Evolutionary conservation across 2,888 invertebrate species (phyloP), one percentile per base, ranked within the genome.

Genomic region (Phanerotoma sp.): DNA sequence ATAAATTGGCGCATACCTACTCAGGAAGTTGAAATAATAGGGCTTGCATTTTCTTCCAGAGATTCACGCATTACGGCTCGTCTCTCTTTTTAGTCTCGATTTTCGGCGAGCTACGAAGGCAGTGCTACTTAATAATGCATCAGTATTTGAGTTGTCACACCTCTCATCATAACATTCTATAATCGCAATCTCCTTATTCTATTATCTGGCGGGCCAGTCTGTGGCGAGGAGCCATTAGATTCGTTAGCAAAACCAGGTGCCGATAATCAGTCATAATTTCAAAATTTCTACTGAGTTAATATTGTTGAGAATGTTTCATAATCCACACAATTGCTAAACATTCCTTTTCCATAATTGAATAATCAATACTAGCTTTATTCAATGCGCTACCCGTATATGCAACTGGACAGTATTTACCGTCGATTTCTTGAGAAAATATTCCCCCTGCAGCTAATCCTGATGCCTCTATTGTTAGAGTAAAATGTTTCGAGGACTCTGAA

Each of bases 91-190:
- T n/a, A n/a, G n/a, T n/a, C n/a, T n/a, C n/a, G n/a, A n/a, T n/a
- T 25, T 33, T 16, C 35, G 11, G 3, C 21, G 15, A 16, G 2
- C 3, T 16, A 16, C 11, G 4, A 38, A 38, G 10, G 18, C 11
- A 2, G 46, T 45, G 30, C 51, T 53, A 40, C 46, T 10, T n/a
- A 47, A 64, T 22, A 68, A 53, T 18, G 63, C 66, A 47, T 72
- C 74, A 7, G 68, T 72, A 51, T 68, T 67, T 13, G 56, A 40
- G 51, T 72, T 72, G 7, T 48, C 11, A 37, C 48, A 58, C 5
- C 72, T 69, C 13, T 63, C 57, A 54, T 68, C 67, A 35, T 71
- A 69, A 5, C 50, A 72, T 67, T 50, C 66, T 61, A 38, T 67
- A 70, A 15, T 68, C 57, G 50, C 63, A 69, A 53, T 69, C 68